Evolutionary conservation across 2,113 vertebrate genomes (phyloP).

Genomic region (Protomyctophum bolini): DNA sequence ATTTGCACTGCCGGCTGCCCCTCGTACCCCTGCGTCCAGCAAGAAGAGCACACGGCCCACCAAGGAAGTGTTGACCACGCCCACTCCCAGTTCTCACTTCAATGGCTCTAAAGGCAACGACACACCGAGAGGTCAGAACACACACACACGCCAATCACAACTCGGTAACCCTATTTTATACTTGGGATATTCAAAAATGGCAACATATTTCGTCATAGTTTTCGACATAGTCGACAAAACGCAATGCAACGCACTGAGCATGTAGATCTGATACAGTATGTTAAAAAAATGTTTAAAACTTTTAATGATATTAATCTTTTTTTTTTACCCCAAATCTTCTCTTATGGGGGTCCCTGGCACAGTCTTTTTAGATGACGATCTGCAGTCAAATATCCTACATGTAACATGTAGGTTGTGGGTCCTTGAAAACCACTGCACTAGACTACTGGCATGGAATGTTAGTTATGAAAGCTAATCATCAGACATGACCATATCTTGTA

Average conservation of each 20-base stretch:
- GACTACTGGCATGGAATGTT: too few species aligned
- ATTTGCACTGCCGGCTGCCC: conserved; percentile 78
- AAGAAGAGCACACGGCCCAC: conserved; percentile 69
- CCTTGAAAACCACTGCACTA: neutral
- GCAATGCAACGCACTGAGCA: too few species aligned
- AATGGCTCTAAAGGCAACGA: conserved; percentile 26
- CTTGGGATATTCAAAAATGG: too few species aligned
- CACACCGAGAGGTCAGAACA: conserved; percentile 68
- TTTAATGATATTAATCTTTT: too few species aligned
- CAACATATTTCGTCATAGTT: too few species aligned
- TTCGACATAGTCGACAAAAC: too few species aligned
- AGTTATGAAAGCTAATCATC: neutral
- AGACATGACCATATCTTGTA: conserved; percentile 33
- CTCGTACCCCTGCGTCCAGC: conserved; percentile 73
- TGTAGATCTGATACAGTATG: too few species aligned
- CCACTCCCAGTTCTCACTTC: conserved; percentile 55
- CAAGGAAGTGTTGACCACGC: conserved; percentile 70
- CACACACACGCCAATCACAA: neutral
- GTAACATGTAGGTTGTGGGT: neutral
- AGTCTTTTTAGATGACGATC: neutral
- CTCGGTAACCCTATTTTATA: neutral
- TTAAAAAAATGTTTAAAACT: too few species aligned
- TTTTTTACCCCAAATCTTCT: too few species aligned
- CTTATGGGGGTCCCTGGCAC: too few species aligned
- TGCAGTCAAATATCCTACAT: neutral